Evolutionary conservation across 2,797 vertebrate genomes (phyloP).

Genomic region (Molothrus ater): DNA sequence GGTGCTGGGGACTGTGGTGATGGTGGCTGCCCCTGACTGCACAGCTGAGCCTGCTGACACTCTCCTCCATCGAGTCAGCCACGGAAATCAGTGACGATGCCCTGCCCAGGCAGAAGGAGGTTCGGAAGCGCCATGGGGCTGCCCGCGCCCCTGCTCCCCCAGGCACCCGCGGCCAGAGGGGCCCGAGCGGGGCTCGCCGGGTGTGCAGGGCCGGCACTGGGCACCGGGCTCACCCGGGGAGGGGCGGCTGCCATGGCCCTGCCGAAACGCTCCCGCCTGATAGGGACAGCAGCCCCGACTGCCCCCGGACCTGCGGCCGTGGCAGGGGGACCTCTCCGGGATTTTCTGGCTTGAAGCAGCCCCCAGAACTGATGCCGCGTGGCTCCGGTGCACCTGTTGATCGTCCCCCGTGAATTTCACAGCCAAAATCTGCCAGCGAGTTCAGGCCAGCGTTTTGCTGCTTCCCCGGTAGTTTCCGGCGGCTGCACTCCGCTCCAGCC

Average conservation of each 20-base stretch:
- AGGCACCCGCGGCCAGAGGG: fast-evolving
- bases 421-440: neutral
- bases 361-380: fast-evolving
- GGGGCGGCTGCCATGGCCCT: fast-evolving
- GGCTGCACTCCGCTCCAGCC: neutral
- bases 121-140: fast-evolving
- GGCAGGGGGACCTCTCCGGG: fast-evolving
- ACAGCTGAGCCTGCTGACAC: neutral
- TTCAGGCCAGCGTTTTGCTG: neutral
- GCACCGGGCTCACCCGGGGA: neutral
- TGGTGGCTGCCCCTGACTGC: fast-evolving
- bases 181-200: neutral
- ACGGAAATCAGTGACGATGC: neutral
- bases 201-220: fast-evolving
- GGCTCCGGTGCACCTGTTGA: neutral
- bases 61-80: neutral
- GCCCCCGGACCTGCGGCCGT: fast-evolving
- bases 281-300: neutral
- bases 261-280: fast-evolving
- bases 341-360: neutral
- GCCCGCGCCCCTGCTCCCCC: fast-evolving
- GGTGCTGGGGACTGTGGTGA: neutral
- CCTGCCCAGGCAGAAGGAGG: neutral
- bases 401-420: neutral
- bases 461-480: neutral